Percentiles rank a stretch among this genome's conserved stretches.
phyloP scores from a whole-genome alignment of 1,140 invertebrate species.

The Orchesella cincta region DNA sequence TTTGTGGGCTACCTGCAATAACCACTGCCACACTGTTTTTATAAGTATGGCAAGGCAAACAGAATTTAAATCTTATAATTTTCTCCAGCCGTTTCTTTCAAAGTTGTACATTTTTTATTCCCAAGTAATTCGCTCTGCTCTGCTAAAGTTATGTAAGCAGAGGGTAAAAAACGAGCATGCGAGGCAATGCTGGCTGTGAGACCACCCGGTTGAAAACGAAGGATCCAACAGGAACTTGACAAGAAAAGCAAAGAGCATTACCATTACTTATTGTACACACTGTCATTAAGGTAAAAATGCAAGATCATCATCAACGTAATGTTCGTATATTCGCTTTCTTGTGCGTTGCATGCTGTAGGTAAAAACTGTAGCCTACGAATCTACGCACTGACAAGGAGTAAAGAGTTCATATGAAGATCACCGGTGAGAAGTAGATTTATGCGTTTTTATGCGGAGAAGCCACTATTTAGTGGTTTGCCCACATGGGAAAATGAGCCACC shows the following conservation, averaged over 20 bases:
- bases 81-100: neutral
- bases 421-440: constrained; percentile 28
- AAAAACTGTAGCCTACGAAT: neutral
- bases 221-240: constrained; percentile 5
- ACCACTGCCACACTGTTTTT: too few relatives aligned
- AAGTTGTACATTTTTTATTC: too few relatives aligned
- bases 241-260: neutral
- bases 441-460: too few relatives aligned
- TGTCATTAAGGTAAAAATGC: constrained; percentile 24
- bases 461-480: too few relatives aligned
- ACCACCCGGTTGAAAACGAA: constrained; percentile 27
- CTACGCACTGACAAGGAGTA: neutral
- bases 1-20: too few relatives aligned
- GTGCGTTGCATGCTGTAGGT: neutral
- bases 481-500: too few relatives aligned
- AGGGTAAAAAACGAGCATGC: too few relatives aligned
- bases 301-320: constrained; percentile 7
- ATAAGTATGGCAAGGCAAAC: too few relatives aligned
- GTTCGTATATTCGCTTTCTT: neutral
- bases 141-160: too few relatives aligned
- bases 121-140: too few relatives aligned
- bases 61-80: too few relatives aligned
- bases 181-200: constrained; percentile 7
- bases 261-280: neutral
- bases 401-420: neutral